Base-by-base conservation (phyloP, 2,888 invertebrate genomes). In the Stenolophus ochropezus region DNA sequence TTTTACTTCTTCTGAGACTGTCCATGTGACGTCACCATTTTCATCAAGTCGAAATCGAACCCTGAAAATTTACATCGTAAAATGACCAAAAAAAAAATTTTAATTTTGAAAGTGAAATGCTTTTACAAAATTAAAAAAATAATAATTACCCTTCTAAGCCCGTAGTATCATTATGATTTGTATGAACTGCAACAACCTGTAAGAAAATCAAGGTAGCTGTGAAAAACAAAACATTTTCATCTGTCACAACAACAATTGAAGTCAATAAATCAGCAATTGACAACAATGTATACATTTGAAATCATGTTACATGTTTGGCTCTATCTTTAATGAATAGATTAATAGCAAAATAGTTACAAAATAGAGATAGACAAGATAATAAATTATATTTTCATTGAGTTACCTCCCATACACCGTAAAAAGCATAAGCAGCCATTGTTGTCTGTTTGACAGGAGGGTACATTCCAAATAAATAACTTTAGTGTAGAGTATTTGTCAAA, bases 11-110 rank as follows among this genome's bases (percentile, higher is more conserved):
- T 92, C 91, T 58, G 91, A 89, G 83, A 92, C 89, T 84, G 91
- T 92, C 93, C 93, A 93, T 4, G 91, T 91, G 4, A 93, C 93
- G 88, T 93, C 93, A 42, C 93, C 93, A 84, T 89, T 91, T 84
- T 92, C 92, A 86, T 93, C 92, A 85, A 94, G 86, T 33, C 88
- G 87, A 86, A 92, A 91, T 85, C 90, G 84, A 61, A 89, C 87
- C 20, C 89, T 89, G 83, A 78, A 86, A 86, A 4, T 3, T 69
- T 33, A 69, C 0, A 47, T 0, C n/a, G n/a, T n/a, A n/a, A n/a
- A n/a, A n/a, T n/a, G n/a, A n/a, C n/a, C n/a, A n/a, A n/a, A n/a
- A n/a, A n/a, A n/a, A n/a, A n/a, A n/a, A n/a, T n/a, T n/a, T n/a
- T n/a, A n/a, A n/a, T n/a, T n/a, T n/a, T n/a, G n/a, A n/a, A n/a